Percentiles rank a stretch among this genome's conserved stretches.
Evolutionary conservation across 2,888 invertebrate species (phyloP).

Genomic region (Sinhomidia bicolor): DNA sequence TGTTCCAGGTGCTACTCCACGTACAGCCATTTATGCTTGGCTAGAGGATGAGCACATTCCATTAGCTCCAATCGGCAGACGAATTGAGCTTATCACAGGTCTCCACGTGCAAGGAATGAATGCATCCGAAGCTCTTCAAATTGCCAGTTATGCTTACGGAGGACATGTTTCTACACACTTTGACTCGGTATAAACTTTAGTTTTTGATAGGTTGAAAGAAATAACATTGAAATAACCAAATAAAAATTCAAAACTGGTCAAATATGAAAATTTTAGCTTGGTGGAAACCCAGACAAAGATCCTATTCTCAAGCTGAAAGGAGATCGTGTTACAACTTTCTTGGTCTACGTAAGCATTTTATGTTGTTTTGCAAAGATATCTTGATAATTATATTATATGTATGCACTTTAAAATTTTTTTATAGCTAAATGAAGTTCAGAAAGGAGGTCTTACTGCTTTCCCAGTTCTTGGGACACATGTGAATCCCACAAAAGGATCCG

Average conservation of each 20-base stretch:
- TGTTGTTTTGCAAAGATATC: background rate
- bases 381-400: background rate
- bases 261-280: conserved; percentile 64
- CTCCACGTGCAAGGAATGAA: conserved; percentile 74
- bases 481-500: conserved; percentile 81
- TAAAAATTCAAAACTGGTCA: background rate
- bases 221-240: background rate
- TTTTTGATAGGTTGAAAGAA: background rate
- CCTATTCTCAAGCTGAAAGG: conserved; percentile 77
- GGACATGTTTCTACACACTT: conserved; percentile 80
- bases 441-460: conserved; percentile 80
- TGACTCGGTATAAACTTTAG: conserved; percentile 74
- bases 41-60: conserved; percentile 77
- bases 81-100: conserved; percentile 75
- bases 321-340: conserved; percentile 78
- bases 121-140: conserved; percentile 76
- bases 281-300: conserved; percentile 74
- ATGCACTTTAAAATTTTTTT: conserved; percentile 3
- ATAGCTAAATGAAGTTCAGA: conserved; percentile 80
- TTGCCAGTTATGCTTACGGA: conserved; percentile 79
- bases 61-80: conserved; percentile 67
- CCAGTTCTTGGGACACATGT: conserved; percentile 80
- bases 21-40: conserved; percentile 79
- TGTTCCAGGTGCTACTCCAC: conserved; percentile 76
- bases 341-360: conserved; percentile 76